These are phyloP conservation scores for Acrocephalus kingi DNA, from an alignment of 2,113 vertebrate species.

Conservation along the genomic window DNA sequence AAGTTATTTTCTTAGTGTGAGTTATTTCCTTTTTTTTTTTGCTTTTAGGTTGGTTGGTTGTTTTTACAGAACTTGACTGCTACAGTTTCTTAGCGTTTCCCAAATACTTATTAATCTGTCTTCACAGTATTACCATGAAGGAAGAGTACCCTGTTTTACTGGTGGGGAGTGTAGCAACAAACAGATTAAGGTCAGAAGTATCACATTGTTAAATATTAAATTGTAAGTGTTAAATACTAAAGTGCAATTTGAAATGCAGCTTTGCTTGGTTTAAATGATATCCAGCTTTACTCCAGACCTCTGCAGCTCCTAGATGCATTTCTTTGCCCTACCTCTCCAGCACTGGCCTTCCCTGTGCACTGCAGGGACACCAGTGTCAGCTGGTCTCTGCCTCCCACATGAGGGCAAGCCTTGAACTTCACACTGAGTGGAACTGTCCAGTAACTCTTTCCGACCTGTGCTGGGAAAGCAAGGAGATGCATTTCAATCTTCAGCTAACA, in stretches of 20 bases:
- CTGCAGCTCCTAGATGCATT: not conserved
- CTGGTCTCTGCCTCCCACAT: not conserved
- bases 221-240: too few species aligned
- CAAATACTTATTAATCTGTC: not conserved
- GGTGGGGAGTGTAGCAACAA: not conserved
- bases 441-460: accelerated
- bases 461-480: not conserved
- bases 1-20: not conserved
- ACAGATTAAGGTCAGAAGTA: not conserved
- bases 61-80: not conserved
- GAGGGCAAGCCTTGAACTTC: not conserved
- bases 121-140: not conserved
- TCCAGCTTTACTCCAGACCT: not conserved
- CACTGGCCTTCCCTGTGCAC: not conserved
- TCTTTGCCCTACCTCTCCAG: not conserved
- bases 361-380: accelerated
- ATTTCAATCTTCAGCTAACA: not conserved
- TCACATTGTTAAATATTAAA: not conserved
- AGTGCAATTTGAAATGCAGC: not conserved
- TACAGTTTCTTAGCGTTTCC: not conserved
- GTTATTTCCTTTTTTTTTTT: not conserved
- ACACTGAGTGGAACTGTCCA: not conserved
- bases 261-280: not conserved
- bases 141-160: not conserved
- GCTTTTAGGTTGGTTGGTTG: not conserved